Evolutionary conservation across 2,888 invertebrate species (phyloP).

Genomic region (Gymnocheta viridis): DNA sequence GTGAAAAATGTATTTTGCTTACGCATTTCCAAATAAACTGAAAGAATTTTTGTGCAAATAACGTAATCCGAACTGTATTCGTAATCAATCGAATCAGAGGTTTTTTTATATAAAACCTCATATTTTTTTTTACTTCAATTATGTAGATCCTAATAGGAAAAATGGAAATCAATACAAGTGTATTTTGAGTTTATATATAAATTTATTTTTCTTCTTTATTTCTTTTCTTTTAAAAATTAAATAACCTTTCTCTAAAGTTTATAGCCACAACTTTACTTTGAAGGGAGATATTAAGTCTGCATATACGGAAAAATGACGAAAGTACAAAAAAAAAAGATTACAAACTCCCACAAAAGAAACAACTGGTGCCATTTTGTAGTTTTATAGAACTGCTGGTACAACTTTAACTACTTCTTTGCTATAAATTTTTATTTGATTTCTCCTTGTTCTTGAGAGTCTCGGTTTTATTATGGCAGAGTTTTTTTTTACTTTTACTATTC

Average conservation of each 20-base stretch:
- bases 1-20: too few relatives aligned
- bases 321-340: neutral
- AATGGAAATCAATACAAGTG: neutral
- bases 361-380: neutral
- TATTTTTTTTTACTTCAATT: too few relatives aligned
- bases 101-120: too few relatives aligned
- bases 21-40: too few relatives aligned
- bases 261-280: neutral
- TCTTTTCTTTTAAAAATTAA: neutral
- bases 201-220: constrained; percentile 16
- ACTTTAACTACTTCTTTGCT: constrained; percentile 6
- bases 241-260: neutral
- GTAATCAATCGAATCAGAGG: too few relatives aligned
- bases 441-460: constrained; percentile 15
- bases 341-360: neutral
- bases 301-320: neutral
- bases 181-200: constrained; percentile 4
- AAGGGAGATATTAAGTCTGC: neutral
- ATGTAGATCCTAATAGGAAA: neutral
- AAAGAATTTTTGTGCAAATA: too few relatives aligned
- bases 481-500: neutral
- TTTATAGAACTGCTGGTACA: neutral
- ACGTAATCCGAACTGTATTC: too few relatives aligned
- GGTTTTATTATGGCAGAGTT: neutral
- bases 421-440: constrained; percentile 17